phyloP scores from a whole-genome alignment of 1,140 invertebrate genomes.

The Zaprionus inermis region DNA sequence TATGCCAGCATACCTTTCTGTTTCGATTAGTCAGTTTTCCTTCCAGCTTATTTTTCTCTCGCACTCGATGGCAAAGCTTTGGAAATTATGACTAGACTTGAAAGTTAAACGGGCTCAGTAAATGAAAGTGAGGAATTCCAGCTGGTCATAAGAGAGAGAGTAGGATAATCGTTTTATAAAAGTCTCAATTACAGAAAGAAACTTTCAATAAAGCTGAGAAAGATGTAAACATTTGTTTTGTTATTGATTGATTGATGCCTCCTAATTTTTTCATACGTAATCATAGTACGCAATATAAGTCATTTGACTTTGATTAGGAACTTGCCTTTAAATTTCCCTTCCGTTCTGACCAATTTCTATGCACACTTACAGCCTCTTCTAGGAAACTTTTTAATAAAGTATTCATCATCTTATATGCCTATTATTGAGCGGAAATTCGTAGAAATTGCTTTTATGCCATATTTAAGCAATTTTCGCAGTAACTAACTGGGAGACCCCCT shows the following conservation, averaged over 20 bases:
- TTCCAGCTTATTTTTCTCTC: constrained; percentile 2
- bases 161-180: neutral
- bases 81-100: neutral
- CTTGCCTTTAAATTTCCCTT: too few relatives aligned
- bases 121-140: neutral
- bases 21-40: constrained; percentile 25
- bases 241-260: too few relatives aligned
- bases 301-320: too few relatives aligned
- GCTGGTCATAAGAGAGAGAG: neutral
- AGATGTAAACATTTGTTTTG: neutral
- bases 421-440: too few relatives aligned
- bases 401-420: too few relatives aligned
- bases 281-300: too few relatives aligned
- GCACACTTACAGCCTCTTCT: too few relatives aligned
- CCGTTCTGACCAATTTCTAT: too few relatives aligned
- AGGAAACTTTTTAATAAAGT: too few relatives aligned
- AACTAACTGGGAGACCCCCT: neutral
- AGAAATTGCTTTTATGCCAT: neutral
- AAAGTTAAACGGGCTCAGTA: neutral
- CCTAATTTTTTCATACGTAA: too few relatives aligned
- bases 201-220: neutral
- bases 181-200: neutral
- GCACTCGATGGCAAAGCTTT: neutral
- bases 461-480: neutral
- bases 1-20: constrained; percentile 4